These are phyloP conservation scores for Leucoraja erinaceus DNA, from an alignment of 2,113 vertebrate species.

Conservation along the genomic window DNA sequence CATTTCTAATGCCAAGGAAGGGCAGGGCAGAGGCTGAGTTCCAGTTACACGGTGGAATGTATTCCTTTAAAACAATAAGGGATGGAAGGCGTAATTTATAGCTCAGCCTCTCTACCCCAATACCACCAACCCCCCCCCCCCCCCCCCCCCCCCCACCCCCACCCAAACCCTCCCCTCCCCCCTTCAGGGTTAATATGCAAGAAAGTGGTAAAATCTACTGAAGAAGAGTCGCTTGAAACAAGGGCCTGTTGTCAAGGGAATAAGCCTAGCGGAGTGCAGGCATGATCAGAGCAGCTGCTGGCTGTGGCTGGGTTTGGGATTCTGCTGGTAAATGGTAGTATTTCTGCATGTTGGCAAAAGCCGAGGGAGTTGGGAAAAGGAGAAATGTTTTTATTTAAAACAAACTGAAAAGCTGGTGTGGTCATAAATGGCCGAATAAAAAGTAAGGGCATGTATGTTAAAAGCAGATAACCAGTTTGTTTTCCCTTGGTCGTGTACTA, in stretches of 20 bases:
- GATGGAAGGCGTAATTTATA: constrained; percentile 40
- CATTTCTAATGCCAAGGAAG: constrained; percentile 49
- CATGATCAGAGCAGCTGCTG: constrained; percentile 77
- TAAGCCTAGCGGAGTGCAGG: constrained; percentile 60
- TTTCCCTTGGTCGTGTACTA: neutral
- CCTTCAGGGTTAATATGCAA: constrained; percentile 39
- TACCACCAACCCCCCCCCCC: no score
- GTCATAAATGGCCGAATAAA: constrained; percentile 52
- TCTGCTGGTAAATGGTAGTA: constrained; percentile 62
- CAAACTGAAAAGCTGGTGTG: constrained; percentile 66
- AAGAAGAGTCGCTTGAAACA: constrained; percentile 57
- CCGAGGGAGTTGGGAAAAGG: constrained; percentile 67
- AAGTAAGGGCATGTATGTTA: constrained; percentile 67
- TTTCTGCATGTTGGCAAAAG: constrained; percentile 60
- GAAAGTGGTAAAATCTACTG: constrained; percentile 42
- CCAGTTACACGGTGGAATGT: neutral
- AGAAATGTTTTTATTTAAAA: constrained; percentile 51
- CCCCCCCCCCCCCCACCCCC: no score
- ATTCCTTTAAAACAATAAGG: constrained; percentile 37
- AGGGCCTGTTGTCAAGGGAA: constrained; percentile 70
- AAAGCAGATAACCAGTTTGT: constrained; percentile 50
- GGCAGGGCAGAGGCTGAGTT: constrained; percentile 38
- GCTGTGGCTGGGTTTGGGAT: constrained; percentile 59
- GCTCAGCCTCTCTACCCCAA: neutral
- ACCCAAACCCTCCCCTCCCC: neutral